A percentile compares a stretch with the other conserved stretches of the same genome.
phyloP scores from a whole-genome alignment of 2,888 invertebrate genomes.

The Meganola albula region DNA sequence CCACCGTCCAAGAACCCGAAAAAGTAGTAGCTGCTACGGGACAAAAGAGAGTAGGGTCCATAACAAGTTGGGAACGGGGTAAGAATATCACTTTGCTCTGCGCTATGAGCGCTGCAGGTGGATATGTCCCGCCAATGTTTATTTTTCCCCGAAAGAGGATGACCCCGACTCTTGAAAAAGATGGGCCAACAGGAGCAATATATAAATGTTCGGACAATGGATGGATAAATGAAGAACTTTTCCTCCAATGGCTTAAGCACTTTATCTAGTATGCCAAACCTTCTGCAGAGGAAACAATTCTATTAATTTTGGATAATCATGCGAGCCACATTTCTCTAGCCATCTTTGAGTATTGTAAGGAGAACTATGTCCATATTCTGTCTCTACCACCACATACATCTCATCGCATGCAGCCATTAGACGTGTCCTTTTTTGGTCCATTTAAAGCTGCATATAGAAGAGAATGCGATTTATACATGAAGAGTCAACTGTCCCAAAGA shows the following conservation, averaged over 20 bases:
- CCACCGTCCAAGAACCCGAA: constrained; percentile 25
- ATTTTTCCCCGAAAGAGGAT: constrained; percentile 6
- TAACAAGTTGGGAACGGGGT: constrained; percentile 24
- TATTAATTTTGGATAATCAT: constrained; percentile 7
- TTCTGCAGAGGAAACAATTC: constrained; percentile 1
- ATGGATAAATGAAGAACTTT: constrained; percentile 1
- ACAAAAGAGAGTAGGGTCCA: constrained; percentile 15
- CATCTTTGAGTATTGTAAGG: constrained; percentile 3
- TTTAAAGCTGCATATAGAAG: constrained; percentile 12
- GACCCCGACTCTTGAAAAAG: too few species aligned
- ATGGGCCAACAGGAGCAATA: too few species aligned
- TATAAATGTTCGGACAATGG: too few species aligned
- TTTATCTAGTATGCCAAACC: background rate
- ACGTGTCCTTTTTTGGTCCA: constrained; percentile 9
- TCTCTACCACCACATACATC: constrained; percentile 26
- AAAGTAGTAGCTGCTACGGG: constrained; percentile 26
- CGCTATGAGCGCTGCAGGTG: constrained; percentile 9
- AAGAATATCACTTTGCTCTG: constrained; percentile 12
- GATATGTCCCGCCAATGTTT: constrained; percentile 10
- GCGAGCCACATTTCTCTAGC: constrained; percentile 5
- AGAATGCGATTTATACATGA: constrained; percentile 14
- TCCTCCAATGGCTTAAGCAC: background rate
- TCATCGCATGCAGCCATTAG: constrained; percentile 12
- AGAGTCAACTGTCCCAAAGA: constrained; percentile 10
- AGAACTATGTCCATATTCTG: constrained; percentile 16